Conservation (phyloP, 2,888 invertebrate species). For the Blastobasis lacticolella region DNA sequence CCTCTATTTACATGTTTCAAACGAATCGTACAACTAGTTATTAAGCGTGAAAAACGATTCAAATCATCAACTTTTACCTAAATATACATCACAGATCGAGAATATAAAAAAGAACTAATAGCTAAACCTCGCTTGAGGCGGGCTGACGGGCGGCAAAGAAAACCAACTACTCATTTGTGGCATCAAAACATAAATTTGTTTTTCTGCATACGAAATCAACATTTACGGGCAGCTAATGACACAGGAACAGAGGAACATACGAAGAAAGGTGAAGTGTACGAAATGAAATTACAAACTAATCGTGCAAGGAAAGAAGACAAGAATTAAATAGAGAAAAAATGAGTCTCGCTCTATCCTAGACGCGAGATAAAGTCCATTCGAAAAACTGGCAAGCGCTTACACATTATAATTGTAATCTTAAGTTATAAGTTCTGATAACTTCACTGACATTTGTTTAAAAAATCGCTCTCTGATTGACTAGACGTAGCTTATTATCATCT, state of each 20-base stretch:
- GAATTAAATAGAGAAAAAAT: slow-evolving; percentile 34
- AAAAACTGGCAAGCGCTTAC: slow-evolving; percentile 68
- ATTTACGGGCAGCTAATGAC: slow-evolving; percentile 29
- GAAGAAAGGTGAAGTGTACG: slow-evolving; percentile 36
- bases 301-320: slow-evolving; percentile 29
- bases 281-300: slow-evolving; percentile 48
- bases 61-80: slow-evolving; percentile 68
- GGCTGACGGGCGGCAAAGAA: slow-evolving; percentile 2
- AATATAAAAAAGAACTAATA: slow-evolving; percentile 44
- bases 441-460: slow-evolving; percentile 65
- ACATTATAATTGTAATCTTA: slow-evolving; percentile 62
- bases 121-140: slow-evolving; percentile 9
- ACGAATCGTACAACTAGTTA: slow-evolving; percentile 47
- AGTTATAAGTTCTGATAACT: slow-evolving; percentile 63
- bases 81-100: slow-evolving; percentile 71
- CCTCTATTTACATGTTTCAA: slow-evolving; percentile 46
- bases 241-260: slow-evolving; percentile 31
- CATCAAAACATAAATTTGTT: slow-evolving; percentile 58
- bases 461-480: slow-evolving; percentile 49
- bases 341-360: slow-evolving; percentile 26
- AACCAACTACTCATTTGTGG: slow-evolving; percentile 30
- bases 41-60: slow-evolving; percentile 49
- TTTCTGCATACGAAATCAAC: slow-evolving; percentile 43
- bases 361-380: slow-evolving; percentile 41
- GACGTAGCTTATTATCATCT: slow-evolving; percentile 38